Percentiles rank a stretch among this genome's conserved stretches.
Evolutionary conservation across 2,797 vertebrate genomes (phyloP).

Genomic region (Sparidentex hasta): DNA sequence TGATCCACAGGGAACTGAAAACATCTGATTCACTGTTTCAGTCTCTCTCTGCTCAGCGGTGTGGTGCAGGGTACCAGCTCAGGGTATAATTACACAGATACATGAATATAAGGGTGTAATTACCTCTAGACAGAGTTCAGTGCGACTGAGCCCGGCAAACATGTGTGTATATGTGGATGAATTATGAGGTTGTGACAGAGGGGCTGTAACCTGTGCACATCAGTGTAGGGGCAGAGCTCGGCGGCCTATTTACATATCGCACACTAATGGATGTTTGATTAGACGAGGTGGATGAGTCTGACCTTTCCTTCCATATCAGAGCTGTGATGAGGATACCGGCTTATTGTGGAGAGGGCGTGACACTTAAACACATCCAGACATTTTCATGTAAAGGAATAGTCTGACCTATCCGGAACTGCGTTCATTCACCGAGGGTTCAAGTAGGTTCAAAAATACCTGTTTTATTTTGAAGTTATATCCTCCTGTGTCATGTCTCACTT

Average conservation of each 20-base stretch:
- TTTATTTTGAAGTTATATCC: no score
- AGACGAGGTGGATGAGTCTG: slow-evolving; percentile 70
- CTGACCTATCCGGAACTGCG: neutral
- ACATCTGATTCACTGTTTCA: slow-evolving; percentile 57
- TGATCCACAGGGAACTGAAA: slow-evolving; percentile 26
- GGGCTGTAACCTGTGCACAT: slow-evolving; percentile 44
- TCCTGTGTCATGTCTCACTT: no score
- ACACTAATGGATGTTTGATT: slow-evolving; percentile 81
- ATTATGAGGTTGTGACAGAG: slow-evolving; percentile 60
- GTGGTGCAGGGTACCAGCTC: slow-evolving; percentile 14
- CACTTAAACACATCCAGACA: slow-evolving; percentile 19
- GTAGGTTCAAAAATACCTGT: no score
- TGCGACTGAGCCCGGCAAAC: slow-evolving; percentile 35
- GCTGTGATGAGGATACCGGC: slow-evolving; percentile 43
- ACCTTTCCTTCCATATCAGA: slow-evolving; percentile 72
- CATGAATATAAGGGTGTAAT: slow-evolving; percentile 70
- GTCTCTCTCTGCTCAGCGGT: slow-evolving; percentile 24
- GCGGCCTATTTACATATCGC: slow-evolving; percentile 74
- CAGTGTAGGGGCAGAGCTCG: slow-evolving; percentile 42
- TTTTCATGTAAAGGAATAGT: neutral
- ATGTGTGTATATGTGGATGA: slow-evolving; percentile 40
- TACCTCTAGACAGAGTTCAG: slow-evolving; percentile 54
- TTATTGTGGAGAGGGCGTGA: slow-evolving; percentile 12
- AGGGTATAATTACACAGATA: slow-evolving; percentile 70
- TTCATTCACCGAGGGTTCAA: neutral